Percentiles rank a stretch among this genome's conserved stretches.
Conservation (phyloP, 2,113 vertebrate genomes). For the Haemorhous mexicanus region DNA sequence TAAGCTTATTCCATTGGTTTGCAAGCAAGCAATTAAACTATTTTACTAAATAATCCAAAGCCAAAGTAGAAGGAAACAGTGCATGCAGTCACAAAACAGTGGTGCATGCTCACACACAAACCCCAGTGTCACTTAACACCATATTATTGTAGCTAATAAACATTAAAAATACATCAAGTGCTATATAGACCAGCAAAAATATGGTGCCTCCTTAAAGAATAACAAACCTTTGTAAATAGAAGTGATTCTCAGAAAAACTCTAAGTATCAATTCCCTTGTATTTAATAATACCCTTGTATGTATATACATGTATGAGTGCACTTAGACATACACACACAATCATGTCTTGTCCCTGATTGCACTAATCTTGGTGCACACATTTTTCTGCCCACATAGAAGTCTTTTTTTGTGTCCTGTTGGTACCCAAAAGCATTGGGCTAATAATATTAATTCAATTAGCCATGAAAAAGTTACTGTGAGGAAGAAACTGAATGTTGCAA, state of each 20-base stretch:
- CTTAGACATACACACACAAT: background rate
- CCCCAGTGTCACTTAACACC: background rate
- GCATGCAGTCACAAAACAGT: background rate
- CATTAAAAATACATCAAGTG: conserved; percentile 2
- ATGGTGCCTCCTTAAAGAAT: background rate
- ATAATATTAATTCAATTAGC: background rate
- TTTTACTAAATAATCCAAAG: background rate
- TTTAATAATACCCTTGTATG: background rate
- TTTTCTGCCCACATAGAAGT: background rate
- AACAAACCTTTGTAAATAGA: background rate
- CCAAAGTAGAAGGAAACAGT: background rate
- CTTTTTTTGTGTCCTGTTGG: background rate
- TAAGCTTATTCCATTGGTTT: background rate
- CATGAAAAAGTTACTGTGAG: background rate
- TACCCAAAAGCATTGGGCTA: background rate
- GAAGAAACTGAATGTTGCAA: background rate
- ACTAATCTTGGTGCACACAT: background rate
- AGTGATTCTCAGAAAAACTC: background rate
- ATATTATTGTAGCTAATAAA: background rate
- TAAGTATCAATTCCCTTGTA: background rate
- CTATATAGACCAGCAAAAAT: background rate
- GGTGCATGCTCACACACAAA: background rate
- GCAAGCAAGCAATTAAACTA: background rate
- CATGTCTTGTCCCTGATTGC: background rate
- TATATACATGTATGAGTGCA: background rate